Base-by-base conservation (phyloP, 1,140 invertebrate species). In the Apocrypta bakeri region DNA sequence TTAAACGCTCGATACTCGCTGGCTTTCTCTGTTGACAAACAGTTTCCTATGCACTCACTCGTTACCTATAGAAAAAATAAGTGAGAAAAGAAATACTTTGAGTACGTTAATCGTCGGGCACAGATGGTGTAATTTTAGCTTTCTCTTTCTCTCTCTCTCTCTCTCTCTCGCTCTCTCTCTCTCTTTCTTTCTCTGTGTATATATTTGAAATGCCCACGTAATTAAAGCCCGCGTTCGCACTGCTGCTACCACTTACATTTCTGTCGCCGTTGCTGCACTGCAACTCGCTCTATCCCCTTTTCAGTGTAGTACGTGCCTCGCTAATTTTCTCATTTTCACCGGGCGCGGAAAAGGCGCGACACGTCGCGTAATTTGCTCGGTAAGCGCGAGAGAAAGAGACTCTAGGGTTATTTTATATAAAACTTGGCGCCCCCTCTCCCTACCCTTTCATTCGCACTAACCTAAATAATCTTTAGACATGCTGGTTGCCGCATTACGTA, bases 291-390 rank as follows among this genome's bases (percentile, higher is more conserved):
- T 71, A 31, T n/a, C 69, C 27, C 31, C 21, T 71, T 71, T 73
- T 56, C 40, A 42, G 27, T 48, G 33, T 12, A 42, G 27, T 48
- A 40, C n/a, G 7, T 9, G n/a, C 31, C 17, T 11, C 42, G 71
- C 48, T 72, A 80, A 80, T 80, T 80, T 80, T 80, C 79, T 73
- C 79, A 73, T 80, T 80, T 80, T 80, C 69, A 29, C 48, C 48
- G 33, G 24, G n/a, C 68, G 40, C 17, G 40, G 69, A 72, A 66
- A 63, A 69, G 40, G 33, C 61, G 56, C 61, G 56, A 37, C 71
- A n/a, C 61, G 79, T n/a, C 64, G 48, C 25, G 61, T 68, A 81
- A 81, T 81, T 75, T 81, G 24, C 71, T 66, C 48, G 25, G 21
- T 6, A 17, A 42, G 75, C 56, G 31, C 61, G 56, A 42, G 40